A percentile compares a stretch with the other conserved stretches of the same genome.
These are phyloP conservation scores for Proterorhinus semilunaris DNA, from an alignment of 2,113 vertebrate genomes.

Conservation along the genomic window DNA sequence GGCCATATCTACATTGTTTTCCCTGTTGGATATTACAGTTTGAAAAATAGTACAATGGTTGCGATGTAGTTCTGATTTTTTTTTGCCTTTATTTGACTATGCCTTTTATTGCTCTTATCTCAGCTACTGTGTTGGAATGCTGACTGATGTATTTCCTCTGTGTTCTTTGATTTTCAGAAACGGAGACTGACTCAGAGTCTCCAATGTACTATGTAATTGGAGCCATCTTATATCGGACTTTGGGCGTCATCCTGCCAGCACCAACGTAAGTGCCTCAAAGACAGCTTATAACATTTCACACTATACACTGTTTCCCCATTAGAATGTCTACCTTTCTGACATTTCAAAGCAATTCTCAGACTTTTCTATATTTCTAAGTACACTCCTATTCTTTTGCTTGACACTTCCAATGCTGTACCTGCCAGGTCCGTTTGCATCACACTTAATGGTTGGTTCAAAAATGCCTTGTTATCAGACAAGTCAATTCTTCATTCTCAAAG, in stretches of 20 bases:
- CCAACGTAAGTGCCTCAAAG: constrained; percentile 81
- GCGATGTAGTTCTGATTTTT: neutral
- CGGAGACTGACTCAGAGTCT: constrained; percentile 68
- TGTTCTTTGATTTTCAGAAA: constrained; percentile 73
- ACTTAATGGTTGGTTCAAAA: constrained; percentile 2
- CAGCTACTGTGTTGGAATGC: neutral
- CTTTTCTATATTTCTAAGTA: constrained; percentile 2
- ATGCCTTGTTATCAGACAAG: constrained; percentile 31
- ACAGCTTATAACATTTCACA: neutral
- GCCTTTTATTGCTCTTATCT: neutral
- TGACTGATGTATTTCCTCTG: constrained; percentile 14
- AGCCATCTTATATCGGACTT: constrained; percentile 91
- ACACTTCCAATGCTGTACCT: constrained; percentile 16
- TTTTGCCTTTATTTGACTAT: neutral
- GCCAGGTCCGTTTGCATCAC: constrained; percentile 5
- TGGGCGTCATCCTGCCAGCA: constrained; percentile 89
- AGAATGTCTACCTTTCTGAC: neutral
- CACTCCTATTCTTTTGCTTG: constrained; percentile 37
- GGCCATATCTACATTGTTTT: no score
- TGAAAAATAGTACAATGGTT: no score
- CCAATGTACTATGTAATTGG: constrained; percentile 93
- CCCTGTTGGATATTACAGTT: no score
- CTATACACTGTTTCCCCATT: neutral
- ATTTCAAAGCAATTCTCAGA: neutral
- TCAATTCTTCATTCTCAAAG: constrained; percentile 18